Evolutionary conservation across 2,797 vertebrate genomes (phyloP).

Genomic region (Chloroceryle inda): DNA sequence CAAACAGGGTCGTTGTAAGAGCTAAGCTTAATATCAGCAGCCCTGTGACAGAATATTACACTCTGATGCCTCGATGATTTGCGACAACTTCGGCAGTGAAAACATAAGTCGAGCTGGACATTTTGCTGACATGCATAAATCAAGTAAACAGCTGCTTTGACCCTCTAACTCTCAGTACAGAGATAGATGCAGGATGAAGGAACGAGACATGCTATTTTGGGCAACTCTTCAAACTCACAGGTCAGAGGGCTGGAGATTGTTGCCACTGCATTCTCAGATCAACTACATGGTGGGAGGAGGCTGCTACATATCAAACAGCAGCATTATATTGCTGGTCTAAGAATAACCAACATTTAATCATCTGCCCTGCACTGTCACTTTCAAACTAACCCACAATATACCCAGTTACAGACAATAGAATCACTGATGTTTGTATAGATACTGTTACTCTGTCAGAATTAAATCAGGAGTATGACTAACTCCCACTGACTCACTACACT

Average conservation of each 20-base stretch:
- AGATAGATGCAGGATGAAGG: not conserved
- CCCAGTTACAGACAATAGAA: not conserved
- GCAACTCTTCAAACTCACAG: constrained; percentile 14
- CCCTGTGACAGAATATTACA: not conserved
- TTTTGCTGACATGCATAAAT: not conserved
- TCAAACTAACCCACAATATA: not conserved
- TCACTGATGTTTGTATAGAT: not conserved
- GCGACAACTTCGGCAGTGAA: constrained; percentile 18
- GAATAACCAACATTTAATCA: constrained; percentile 44
- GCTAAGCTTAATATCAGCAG: not conserved
- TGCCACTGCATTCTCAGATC: constrained; percentile 13
- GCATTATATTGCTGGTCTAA: constrained; percentile 2
- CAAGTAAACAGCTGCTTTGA: constrained; percentile 58
- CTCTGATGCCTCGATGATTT: not conserved
- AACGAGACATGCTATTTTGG: constrained; percentile 11
- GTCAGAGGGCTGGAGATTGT: constrained; percentile 23
- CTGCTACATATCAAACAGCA: constrained; percentile 10
- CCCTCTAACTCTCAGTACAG: not conserved
- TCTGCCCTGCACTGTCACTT: not conserved
- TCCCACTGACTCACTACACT: not conserved
- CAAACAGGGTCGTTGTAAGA: not conserved
- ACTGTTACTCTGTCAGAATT: not conserved
- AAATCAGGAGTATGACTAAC: constrained; percentile 5
- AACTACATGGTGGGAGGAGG: not conserved
- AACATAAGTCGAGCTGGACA: not conserved